Conservation (phyloP, 2,797 vertebrate species). For the Falco columbarius region DNA sequence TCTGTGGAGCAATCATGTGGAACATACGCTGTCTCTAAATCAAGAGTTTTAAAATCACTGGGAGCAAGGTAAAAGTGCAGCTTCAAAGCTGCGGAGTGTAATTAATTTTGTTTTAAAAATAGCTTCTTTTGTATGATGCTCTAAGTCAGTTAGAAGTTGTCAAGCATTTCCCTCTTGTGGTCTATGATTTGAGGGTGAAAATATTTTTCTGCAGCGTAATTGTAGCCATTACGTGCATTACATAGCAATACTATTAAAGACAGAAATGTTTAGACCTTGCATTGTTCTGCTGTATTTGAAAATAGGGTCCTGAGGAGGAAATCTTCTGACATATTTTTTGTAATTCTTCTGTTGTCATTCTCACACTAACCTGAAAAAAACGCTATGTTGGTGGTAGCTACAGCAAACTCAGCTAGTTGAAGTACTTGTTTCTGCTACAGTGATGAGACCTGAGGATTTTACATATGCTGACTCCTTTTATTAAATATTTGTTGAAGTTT, state of each 20-base stretch:
- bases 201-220: neutral
- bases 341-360: neutral
- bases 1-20: neutral
- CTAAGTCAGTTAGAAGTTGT: neutral
- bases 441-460: neutral
- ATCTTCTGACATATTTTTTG: neutral
- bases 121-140: neutral
- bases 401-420: neutral
- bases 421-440: neutral
- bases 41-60: neutral
- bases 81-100: neutral
- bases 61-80: neutral
- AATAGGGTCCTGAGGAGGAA: neutral
- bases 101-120: neutral
- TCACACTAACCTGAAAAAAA: neutral
- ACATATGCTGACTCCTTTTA: neutral
- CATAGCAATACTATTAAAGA: neutral
- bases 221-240: neutral
- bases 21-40: neutral
- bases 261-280: neutral
- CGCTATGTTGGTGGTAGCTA: neutral
- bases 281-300: neutral
- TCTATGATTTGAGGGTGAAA: neutral
- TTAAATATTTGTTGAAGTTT: neutral
- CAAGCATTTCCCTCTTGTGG: neutral